Conservation (phyloP, 2,888 invertebrate genomes). For the Diarsia brunnea region DNA sequence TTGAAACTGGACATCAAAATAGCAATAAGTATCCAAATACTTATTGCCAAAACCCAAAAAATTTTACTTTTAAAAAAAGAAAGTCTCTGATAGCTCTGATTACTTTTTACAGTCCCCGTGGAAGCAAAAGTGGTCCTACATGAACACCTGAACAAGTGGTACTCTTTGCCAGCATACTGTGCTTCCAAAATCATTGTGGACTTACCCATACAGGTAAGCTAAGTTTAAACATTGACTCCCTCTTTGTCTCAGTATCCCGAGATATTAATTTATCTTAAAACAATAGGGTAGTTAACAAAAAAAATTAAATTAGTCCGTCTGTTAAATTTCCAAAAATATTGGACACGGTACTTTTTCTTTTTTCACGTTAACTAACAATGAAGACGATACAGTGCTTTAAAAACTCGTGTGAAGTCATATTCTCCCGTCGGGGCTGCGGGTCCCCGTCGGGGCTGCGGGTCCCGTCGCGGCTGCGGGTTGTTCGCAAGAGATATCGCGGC, state of each 20-base stretch:
- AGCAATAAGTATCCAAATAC: not conserved
- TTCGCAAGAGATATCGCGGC: no score
- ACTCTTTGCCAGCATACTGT: conserved; percentile 93
- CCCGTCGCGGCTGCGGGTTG: no score
- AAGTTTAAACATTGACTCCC: conserved; percentile 1
- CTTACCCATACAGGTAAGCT: conserved; percentile 93
- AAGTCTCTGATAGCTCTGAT: not conserved
- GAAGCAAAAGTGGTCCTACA: conserved; percentile 93
- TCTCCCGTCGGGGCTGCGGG: no score
- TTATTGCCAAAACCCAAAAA: no score
- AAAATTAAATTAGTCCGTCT: no score
- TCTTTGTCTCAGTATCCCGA: not conserved
- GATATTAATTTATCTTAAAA: not conserved
- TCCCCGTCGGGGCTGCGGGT: no score
- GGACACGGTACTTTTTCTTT: no score
- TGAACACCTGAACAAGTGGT: conserved; percentile 95
- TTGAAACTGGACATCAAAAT: not conserved
- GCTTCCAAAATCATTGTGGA: conserved; percentile 94
- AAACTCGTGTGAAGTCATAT: no score
- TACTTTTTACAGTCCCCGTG: conserved; percentile 91
- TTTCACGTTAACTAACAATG: no score
- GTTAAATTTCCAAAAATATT: no score
- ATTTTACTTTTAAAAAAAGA: not conserved
- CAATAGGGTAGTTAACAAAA: no score
- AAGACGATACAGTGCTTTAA: no score